phyloP scores from a whole-genome alignment of 2,888 invertebrate genomes.

The Drosophila paranaensis region DNA sequence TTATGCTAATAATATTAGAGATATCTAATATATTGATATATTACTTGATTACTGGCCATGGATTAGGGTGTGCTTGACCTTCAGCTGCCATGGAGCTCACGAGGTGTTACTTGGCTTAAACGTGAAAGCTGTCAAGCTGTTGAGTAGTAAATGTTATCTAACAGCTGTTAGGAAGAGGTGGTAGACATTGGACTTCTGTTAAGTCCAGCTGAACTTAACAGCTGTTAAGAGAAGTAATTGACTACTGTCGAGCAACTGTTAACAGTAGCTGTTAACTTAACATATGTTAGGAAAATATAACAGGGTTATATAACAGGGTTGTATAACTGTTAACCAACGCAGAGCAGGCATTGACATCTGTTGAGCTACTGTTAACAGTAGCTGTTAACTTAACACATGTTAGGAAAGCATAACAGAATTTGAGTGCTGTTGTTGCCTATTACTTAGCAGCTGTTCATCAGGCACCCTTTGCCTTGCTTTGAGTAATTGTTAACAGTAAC shows the following conservation, averaged over 20 bases:
- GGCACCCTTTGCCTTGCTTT: too few relatives aligned
- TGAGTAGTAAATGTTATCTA: not conserved
- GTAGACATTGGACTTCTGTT: not conserved
- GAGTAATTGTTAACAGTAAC: not conserved
- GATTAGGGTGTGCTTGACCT: not conserved
- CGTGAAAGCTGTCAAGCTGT: too few relatives aligned
- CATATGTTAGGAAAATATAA: too few relatives aligned
- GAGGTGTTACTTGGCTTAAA: not conserved
- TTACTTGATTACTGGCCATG: not conserved
- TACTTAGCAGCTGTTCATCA: too few relatives aligned
- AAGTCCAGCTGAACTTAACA: not conserved
- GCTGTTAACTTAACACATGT: not conserved
- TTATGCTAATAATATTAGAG: slow-evolving; percentile 9
- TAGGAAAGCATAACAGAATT: not conserved
- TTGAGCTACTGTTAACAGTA: not conserved
- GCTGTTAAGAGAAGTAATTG: not conserved
- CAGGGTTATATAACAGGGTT: too few relatives aligned
- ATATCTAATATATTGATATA: not conserved
- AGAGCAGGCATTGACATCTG: not conserved
- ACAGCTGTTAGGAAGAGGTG: not conserved
- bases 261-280: not conserved
- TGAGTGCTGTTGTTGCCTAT: too few relatives aligned
- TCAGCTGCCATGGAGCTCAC: not conserved
- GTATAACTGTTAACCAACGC: too few relatives aligned
- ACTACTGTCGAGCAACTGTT: not conserved